These are phyloP conservation scores for Pherbina coryleti DNA, from an alignment of 2,888 invertebrate genomes.

Conservation along the genomic window DNA sequence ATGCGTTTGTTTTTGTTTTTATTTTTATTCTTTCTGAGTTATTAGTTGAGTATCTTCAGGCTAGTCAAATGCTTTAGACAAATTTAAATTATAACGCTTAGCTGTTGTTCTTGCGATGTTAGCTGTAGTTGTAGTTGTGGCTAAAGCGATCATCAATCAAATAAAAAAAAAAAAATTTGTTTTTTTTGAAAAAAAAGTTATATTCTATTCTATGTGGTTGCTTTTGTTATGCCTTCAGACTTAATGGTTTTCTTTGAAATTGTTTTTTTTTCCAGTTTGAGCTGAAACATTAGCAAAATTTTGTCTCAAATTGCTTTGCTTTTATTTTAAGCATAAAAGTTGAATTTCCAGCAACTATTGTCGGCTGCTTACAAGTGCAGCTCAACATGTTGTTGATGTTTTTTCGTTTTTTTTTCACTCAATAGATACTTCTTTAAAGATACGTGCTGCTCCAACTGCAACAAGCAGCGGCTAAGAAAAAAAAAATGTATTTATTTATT, in stretches of 20 bases:
- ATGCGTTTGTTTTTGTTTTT: too few relatives aligned
- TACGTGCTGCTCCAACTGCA: conserved; percentile 22
- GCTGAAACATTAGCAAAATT: background rate
- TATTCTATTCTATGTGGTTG: background rate
- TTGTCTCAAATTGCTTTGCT: background rate
- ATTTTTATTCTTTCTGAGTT: too few relatives aligned
- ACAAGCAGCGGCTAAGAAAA: too few relatives aligned
- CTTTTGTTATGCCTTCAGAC: background rate
- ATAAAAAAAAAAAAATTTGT: background rate
- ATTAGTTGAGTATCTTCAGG: too few relatives aligned
- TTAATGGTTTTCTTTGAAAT: background rate
- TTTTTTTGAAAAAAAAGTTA: background rate
- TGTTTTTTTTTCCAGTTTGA: background rate
- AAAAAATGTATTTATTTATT: too few relatives aligned
- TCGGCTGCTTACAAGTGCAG: background rate
- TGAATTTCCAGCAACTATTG: background rate
- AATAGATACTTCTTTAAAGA: background rate
- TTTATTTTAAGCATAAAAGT: too few relatives aligned
- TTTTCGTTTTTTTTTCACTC: background rate
- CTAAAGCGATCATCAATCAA: background rate
- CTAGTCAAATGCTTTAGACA: background rate
- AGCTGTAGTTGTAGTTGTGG: background rate
- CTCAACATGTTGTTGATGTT: background rate
- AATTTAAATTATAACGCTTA: conserved; percentile 26
- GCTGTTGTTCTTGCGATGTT: background rate